A percentile compares a stretch with the other conserved stretches of the same genome.
phyloP scores from a whole-genome alignment of 2,888 invertebrate genomes.

The Archaeoteleia sp. region DNA sequence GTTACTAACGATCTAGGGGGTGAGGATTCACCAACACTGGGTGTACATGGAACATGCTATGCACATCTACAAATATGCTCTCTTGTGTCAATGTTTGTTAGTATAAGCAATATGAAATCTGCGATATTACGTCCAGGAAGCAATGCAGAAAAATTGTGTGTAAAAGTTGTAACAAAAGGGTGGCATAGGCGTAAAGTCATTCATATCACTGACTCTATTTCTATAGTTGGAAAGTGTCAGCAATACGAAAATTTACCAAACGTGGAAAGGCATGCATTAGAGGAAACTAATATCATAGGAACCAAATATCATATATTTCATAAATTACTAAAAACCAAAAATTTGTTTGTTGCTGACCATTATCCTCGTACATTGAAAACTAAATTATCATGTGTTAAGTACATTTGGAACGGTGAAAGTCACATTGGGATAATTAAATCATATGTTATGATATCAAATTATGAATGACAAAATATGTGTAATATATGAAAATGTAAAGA shows the following conservation, averaged over 20 bases:
- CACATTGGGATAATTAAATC: constrained; percentile 19
- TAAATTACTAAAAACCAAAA: constrained; percentile 32
- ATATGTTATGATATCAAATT: constrained; percentile 31
- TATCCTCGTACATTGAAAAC: constrained; percentile 24
- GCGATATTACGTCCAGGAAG: constrained; percentile 16
- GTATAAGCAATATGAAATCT: constrained; percentile 16
- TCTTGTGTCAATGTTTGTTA: constrained; percentile 20
- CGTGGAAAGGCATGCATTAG: constrained; percentile 13
- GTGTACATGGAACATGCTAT: constrained; percentile 34
- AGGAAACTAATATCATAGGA: constrained; percentile 4
- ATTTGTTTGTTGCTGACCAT: constrained; percentile 25
- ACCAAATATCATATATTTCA: constrained; percentile 12
- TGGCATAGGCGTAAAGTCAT: constrained; percentile 4
- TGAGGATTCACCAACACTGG: too few species aligned
- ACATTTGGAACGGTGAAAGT: constrained; percentile 1
- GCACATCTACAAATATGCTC: constrained; percentile 39
- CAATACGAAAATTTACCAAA: background rate
- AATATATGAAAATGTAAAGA: too few species aligned
- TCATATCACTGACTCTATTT: constrained; percentile 12
- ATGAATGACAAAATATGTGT: constrained; percentile 21
- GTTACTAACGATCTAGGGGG: too few species aligned
- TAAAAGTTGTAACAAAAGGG: background rate
- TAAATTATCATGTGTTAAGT: constrained; percentile 33
- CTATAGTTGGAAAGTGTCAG: constrained; percentile 24
- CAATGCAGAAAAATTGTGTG: constrained; percentile 16